Evolutionary conservation across 2,888 invertebrate species (phyloP).

Genomic region (Cryptops parisi): DNA sequence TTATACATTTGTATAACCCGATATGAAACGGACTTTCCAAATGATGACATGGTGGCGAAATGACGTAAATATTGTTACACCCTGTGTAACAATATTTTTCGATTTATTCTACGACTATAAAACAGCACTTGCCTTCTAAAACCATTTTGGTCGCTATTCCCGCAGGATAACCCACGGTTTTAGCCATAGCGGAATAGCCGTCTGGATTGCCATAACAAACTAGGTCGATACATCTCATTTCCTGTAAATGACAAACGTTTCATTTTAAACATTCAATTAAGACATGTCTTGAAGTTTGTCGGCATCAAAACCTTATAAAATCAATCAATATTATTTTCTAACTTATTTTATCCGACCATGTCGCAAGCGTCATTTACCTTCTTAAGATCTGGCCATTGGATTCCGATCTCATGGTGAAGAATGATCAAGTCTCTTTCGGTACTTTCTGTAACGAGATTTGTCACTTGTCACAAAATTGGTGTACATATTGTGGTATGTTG

Average conservation of each 20-base stretch:
- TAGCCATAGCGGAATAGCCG: constrained; percentile 92
- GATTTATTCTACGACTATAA: constrained; percentile 1
- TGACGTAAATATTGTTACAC: too few species aligned
- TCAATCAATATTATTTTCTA: neutral
- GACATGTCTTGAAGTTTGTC: too few species aligned
- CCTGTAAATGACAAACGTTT: constrained; percentile 38
- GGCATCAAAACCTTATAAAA: too few species aligned
- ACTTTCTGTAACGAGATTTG: neutral
- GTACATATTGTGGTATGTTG: too few species aligned
- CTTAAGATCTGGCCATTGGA: constrained; percentile 65
- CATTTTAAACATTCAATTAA: neutral
- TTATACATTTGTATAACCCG: too few species aligned
- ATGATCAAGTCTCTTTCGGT: constrained; percentile 80
- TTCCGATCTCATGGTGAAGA: constrained; percentile 80
- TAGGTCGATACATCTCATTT: constrained; percentile 52
- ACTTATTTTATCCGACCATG: too few species aligned
- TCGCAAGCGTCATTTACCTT: constrained; percentile 19
- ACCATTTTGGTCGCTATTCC: constrained; percentile 98
- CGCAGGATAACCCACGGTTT: constrained; percentile 80
- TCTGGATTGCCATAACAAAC: constrained; percentile 39
- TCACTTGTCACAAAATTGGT: too few species aligned
- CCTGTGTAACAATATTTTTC: neutral
- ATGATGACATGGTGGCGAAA: too few species aligned
- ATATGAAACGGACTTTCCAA: too few species aligned
- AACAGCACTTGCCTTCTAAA: constrained; percentile 77